These are phyloP conservation scores for Ophion ellenae DNA, from an alignment of 2,888 invertebrate genomes.

Conservation along the genomic window DNA sequence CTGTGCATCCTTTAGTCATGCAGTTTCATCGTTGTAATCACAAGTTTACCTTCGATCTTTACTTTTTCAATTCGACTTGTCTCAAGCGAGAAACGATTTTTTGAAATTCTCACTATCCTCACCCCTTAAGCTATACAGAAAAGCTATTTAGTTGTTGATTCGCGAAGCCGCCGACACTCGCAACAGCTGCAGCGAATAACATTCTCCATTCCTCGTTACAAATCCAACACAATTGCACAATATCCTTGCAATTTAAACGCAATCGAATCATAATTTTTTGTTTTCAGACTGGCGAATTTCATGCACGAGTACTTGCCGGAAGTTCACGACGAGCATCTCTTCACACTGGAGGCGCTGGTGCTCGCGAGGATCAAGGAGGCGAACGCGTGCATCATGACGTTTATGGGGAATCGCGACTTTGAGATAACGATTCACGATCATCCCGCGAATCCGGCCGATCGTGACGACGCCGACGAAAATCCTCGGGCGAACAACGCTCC, in stretches of 20 bases:
- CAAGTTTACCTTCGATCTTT: too few relatives aligned
- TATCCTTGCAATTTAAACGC: background rate
- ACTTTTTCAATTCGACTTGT: too few relatives aligned
- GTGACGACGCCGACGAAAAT: constrained; percentile 77
- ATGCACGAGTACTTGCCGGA: constrained; percentile 92
- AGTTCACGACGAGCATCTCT: constrained; percentile 91
- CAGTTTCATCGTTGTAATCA: too few relatives aligned
- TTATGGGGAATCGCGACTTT: constrained; percentile 84
- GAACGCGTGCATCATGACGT: constrained; percentile 85
- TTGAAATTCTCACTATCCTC: too few relatives aligned
- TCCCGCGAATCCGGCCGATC: too few relatives aligned
- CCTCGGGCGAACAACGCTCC: constrained; percentile 83
- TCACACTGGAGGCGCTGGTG: constrained; percentile 90
- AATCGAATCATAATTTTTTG: background rate
- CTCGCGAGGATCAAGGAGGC: constrained; percentile 82
- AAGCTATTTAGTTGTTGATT: too few relatives aligned
- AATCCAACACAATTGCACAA: background rate
- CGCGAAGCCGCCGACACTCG: too few relatives aligned
- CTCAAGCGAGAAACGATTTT: too few relatives aligned
- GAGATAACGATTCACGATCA: constrained; percentile 77
- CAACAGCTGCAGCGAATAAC: too few relatives aligned
- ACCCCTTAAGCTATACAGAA: too few relatives aligned
- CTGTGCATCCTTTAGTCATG: too few relatives aligned
- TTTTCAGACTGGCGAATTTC: constrained; percentile 88
- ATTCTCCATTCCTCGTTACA: background rate